Conservation (phyloP, 2,888 invertebrate genomes). For the Catotricha subobsoleta region DNA sequence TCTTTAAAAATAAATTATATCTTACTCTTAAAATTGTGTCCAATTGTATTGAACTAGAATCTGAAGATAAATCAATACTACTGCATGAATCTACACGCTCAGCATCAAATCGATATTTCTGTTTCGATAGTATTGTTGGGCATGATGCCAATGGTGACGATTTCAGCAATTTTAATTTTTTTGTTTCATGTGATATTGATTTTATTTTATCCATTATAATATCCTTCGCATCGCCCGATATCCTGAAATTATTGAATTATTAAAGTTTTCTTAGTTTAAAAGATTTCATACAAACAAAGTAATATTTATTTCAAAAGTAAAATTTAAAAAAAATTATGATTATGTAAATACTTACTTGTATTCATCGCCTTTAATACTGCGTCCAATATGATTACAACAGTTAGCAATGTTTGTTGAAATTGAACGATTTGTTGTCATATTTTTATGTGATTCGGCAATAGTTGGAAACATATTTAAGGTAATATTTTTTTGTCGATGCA, state of each 20-base stretch:
- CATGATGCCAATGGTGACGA: no score
- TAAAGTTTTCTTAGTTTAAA: background rate
- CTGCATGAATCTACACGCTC: background rate
- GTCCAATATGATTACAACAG: constrained; percentile 20
- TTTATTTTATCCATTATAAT: constrained; percentile 19
- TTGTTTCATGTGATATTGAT: constrained; percentile 15
- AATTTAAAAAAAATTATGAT: background rate
- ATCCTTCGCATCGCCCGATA: constrained; percentile 18
- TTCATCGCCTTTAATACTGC: constrained; percentile 16
- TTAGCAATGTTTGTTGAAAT: background rate
- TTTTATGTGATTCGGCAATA: constrained; percentile 21
- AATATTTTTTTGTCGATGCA: constrained; percentile 19
- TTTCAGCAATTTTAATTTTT: background rate
- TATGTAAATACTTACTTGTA: constrained; percentile 15
- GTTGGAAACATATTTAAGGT: constrained; percentile 22
- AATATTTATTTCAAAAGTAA: background rate
- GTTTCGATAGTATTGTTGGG: no score
- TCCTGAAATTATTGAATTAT: constrained; percentile 14
- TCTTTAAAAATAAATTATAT: no score
- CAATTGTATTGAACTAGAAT: no score
- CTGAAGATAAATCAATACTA: no score
- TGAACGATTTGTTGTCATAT: constrained; percentile 14
- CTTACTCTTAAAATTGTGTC: no score
- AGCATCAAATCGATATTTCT: no score
- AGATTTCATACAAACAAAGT: background rate